phyloP scores from a whole-genome alignment of 2,888 invertebrate species.

The Eupithecia tripunctaria region DNA sequence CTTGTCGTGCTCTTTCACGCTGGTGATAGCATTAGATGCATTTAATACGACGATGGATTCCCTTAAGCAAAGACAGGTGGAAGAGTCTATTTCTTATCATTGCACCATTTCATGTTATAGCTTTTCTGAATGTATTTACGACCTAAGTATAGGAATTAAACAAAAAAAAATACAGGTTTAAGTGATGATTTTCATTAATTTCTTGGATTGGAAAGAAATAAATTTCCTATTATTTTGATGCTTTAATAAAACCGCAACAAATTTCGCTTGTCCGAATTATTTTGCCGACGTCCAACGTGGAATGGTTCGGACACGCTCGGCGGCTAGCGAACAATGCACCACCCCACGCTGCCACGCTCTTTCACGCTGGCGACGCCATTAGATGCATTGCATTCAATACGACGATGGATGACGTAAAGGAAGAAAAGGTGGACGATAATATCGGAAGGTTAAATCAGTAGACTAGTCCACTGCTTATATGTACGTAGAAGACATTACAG shows the following conservation, averaged over 20 bases:
- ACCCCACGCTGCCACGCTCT: not conserved
- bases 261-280: not conserved
- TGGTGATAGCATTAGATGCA: conserved; percentile 1
- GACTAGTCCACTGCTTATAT: not conserved
- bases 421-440: conserved; percentile 2
- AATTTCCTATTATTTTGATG: no score
- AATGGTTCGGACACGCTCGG: conserved; percentile 9
- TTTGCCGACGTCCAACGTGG: conserved; percentile 6
- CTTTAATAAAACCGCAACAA: not conserved
- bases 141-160: no score
- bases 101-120: no score
- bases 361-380: conserved; percentile 8
- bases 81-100: not conserved
- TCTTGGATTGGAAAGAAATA: no score
- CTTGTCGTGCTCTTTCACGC: not conserved
- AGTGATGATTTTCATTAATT: no score
- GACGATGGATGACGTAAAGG: not conserved
- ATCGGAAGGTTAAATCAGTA: not conserved
- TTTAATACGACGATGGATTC: not conserved
- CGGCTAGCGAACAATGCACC: conserved; percentile 4
- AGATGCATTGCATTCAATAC: conserved; percentile 6
- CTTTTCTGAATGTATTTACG: no score
- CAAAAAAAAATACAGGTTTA: no score
- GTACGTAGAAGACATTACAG: no score
- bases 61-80: not conserved